Conservation (phyloP, 2,113 vertebrate species). For the Sclerurus mexicanus region DNA sequence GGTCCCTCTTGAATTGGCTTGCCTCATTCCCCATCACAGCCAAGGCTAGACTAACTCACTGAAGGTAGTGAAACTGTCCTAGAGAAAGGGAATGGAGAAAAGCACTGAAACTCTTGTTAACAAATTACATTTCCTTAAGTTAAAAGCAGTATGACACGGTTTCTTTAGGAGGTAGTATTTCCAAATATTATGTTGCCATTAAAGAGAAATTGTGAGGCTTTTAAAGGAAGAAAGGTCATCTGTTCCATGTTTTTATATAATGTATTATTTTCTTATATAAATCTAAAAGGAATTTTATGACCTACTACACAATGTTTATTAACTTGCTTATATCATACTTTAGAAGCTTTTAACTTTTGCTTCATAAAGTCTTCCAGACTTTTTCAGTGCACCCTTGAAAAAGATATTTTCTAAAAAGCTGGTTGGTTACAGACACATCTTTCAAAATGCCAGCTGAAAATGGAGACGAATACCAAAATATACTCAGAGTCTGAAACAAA, state of each 20-base stretch:
- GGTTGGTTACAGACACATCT: not conserved
- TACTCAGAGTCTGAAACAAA: not conserved
- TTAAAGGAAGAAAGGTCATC: not conserved
- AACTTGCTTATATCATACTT: not conserved
- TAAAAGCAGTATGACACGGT: not conserved
- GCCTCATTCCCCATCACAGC: constrained; percentile 79
- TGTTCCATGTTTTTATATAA: not conserved
- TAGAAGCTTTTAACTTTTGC: not conserved
- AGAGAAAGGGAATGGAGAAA: not conserved
- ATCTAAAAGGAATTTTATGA: not conserved
- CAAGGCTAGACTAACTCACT: not conserved
- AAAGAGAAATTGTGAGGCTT: not conserved
- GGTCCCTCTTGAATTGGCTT: constrained; percentile 73
- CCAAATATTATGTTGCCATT: not conserved
- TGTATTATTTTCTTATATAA: not conserved
- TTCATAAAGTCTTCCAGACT: not conserved
- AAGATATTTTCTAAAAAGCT: not conserved
- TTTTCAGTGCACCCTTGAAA: not conserved
- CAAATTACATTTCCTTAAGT: not conserved
- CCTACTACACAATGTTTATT: not conserved
- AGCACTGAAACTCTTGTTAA: not conserved
- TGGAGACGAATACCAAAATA: not conserved
- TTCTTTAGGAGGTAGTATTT: not conserved
- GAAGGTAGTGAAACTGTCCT: not conserved
- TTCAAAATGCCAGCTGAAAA: not conserved